Evolutionary conservation across 2,888 invertebrate genomes (phyloP), one percentile per base, ranked within the genome.

Genomic region (Pristionchus fissidentatus): DNA sequence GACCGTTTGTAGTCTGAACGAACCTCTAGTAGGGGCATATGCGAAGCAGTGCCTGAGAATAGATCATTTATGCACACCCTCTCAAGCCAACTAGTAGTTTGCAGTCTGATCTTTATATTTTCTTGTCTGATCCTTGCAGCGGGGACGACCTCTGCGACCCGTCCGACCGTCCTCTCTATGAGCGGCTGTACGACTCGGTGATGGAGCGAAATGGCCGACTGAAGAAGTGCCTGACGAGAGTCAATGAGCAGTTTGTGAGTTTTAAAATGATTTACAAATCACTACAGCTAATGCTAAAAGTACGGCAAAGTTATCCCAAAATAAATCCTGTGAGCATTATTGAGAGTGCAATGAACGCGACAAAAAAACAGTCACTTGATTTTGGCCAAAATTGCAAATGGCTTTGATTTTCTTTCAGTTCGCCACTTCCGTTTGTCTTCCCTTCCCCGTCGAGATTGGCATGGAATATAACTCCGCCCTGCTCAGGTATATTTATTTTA

Each of bases 71-170:
- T n/a, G n/a, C n/a, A n/a, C n/a, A n/a, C n/a, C n/a, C n/a, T n/a
- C n/a, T n/a, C n/a, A n/a, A n/a, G n/a, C n/a, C n/a, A n/a, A n/a
- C n/a, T n/a, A n/a, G n/a, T 49, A 10, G 13, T 49, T 49, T 15
- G 49, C 49, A 19, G 19, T 49, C 49, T 15, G 19, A 49, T 49
- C 10, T 49, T 49, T 10, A 49, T 62, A 32, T 29, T 13, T 62
- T 15, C 22, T 15, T 15, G 3, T 3, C 41, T n/a, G 35, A 19
- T 43, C 41, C 29, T 13, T 81, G 5, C 81, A 84, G 81, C 22
- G 88, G 87, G 49, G 89, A 89, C 19, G 88, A 86, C 32, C 83
- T 87, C 15, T 88, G 88, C 62, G 85, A 87, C 49, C 86, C 86
- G 19, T 80, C 85, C 55, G 87, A 88, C 49, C 85, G 86, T 26